Evolutionary conservation across 2,888 invertebrate species (phyloP).

Genomic region (Parnassius apollo): DNA sequence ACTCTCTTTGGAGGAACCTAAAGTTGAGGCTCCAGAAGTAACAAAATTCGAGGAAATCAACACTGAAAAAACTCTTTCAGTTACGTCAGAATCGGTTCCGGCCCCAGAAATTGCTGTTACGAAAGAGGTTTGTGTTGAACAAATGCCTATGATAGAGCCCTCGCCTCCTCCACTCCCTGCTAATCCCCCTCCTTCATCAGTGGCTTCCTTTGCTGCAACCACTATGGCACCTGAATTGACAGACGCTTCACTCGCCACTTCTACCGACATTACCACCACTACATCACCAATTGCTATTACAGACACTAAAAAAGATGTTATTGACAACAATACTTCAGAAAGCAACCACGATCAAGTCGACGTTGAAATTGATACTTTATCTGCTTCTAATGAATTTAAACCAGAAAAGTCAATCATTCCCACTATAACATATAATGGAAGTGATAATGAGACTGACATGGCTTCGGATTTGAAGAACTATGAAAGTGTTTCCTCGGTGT

Average conservation of each 20-base stretch:
- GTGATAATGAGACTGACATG: neutral
- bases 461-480: neutral
- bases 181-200: slow-evolving; percentile 88
- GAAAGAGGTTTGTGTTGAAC: slow-evolving; percentile 80
- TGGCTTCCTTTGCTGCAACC: slow-evolving; percentile 87
- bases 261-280: slow-evolving; percentile 55
- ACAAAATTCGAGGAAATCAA: slow-evolving; percentile 53
- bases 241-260: slow-evolving; percentile 69
- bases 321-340: slow-evolving; percentile 21
- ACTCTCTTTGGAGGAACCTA: slow-evolving; percentile 62
- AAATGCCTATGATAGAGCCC: slow-evolving; percentile 83
- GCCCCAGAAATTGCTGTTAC: slow-evolving; percentile 69
- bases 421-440: slow-evolving; percentile 1
- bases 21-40: slow-evolving; percentile 47
- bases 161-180: slow-evolving; percentile 87
- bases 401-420: neutral
- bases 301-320: slow-evolving; percentile 44
- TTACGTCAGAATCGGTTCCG: slow-evolving; percentile 59
- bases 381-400: slow-evolving; percentile 3
- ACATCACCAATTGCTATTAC: slow-evolving; percentile 49
- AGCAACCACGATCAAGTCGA: slow-evolving; percentile 28
- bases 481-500: neutral
- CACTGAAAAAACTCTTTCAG: slow-evolving; percentile 56
- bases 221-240: slow-evolving; percentile 82
- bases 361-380: slow-evolving; percentile 21